These are phyloP conservation scores for Capitella teleta DNA, from an alignment of 1,140 invertebrate species.

Conservation along the genomic window DNA sequence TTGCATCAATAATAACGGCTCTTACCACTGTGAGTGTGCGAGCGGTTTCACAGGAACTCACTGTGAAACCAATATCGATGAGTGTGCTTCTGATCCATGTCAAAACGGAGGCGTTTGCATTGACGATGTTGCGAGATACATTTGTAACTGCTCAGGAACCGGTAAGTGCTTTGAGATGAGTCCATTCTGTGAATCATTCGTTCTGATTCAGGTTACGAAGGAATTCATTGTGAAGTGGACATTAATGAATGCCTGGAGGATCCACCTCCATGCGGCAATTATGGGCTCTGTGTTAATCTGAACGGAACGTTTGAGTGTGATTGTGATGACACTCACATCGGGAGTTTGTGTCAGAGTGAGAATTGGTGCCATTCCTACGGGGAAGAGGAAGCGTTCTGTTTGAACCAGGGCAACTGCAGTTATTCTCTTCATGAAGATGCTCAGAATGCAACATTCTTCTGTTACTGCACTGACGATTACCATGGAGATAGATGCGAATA, in stretches of 20 bases:
- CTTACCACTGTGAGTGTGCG: constrained; percentile 18
- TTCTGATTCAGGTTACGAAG: constrained; percentile 12
- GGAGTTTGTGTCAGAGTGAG: not conserved
- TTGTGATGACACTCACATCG: too few relatives aligned
- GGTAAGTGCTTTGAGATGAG: constrained; percentile 3
- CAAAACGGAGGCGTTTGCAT: constrained; percentile 12
- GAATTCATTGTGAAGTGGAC: constrained; percentile 20
- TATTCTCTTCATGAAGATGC: too few relatives aligned
- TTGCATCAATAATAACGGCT: constrained; percentile 71
- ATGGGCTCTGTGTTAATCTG: too few relatives aligned
- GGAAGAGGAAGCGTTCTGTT: not conserved
- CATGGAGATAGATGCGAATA: too few relatives aligned
- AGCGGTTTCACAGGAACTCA: constrained; percentile 11
- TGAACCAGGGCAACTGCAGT: not conserved
- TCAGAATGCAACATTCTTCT: too few relatives aligned
- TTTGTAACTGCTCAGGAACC: constrained; percentile 22
- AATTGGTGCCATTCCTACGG: not conserved
- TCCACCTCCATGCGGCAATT: not conserved
- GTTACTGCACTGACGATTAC: too few relatives aligned
- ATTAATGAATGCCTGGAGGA: constrained; percentile 12
- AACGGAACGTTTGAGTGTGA: too few relatives aligned
- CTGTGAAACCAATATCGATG: constrained; percentile 14
- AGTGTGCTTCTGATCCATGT: constrained; percentile 10
- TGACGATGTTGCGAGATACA: constrained; percentile 7
- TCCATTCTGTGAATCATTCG: constrained; percentile 6